Percentiles rank a stretch among this genome's conserved stretches.
Evolutionary conservation across 64 coral and sea anemone genomes (phyloP).

Genomic region (Dendronephthya gigantea): DNA sequence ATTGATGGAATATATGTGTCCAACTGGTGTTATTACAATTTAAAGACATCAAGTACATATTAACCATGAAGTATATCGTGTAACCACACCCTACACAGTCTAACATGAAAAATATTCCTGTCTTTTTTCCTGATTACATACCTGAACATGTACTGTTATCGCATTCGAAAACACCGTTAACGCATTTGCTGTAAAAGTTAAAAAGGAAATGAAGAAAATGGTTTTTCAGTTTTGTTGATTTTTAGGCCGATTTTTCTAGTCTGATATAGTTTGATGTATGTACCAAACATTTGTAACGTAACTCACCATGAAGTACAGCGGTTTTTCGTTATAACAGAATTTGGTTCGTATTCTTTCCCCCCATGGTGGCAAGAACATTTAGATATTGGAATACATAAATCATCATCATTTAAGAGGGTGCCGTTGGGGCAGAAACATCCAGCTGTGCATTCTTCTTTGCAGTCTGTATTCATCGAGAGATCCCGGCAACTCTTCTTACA

Average conservation of each 20-base stretch:
- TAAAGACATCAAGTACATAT: too few species aligned
- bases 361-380: slow-evolving; percentile 55
- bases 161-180: slow-evolving; percentile 50
- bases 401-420: slow-evolving; percentile 42
- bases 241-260: too few species aligned
- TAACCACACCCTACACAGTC: too few species aligned
- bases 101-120: too few species aligned
- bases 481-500: slow-evolving; percentile 61
- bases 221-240: not conserved
- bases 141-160: slow-evolving; percentile 60
- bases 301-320: slow-evolving; percentile 68
- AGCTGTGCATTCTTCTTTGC: slow-evolving; percentile 39
- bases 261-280: too few species aligned
- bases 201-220: not conserved
- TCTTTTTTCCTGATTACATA: not conserved
- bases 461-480: slow-evolving; percentile 42
- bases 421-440: slow-evolving; percentile 70
- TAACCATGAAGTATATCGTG: too few species aligned
- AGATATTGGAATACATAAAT: slow-evolving; percentile 50
- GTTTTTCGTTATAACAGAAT: slow-evolving; percentile 40
- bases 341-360: slow-evolving; percentile 43
- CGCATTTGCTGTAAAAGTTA: slow-evolving; percentile 40
- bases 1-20: too few species aligned
- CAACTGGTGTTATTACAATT: too few species aligned
- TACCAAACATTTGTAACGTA: not conserved